phyloP scores from a whole-genome alignment of 2,113 vertebrate genomes.

The Galemys pyrenaicus region DNA sequence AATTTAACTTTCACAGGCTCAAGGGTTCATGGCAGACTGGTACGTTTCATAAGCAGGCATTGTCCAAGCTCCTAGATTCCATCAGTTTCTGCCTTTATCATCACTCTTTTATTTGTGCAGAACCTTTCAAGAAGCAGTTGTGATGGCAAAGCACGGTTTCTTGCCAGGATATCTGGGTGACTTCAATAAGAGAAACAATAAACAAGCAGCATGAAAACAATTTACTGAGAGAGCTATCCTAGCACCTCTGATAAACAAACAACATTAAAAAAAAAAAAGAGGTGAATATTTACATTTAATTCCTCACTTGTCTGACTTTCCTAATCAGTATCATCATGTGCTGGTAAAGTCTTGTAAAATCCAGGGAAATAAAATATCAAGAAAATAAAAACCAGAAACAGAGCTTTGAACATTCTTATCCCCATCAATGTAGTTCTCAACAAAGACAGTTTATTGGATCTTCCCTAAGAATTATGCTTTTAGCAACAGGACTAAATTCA shows the following conservation, averaged over 20 bases:
- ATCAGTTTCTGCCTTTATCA: conserved; percentile 57
- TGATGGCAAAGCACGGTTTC: background rate
- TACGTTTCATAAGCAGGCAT: background rate
- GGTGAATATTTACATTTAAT: conserved; percentile 5
- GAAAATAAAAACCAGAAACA: conserved; percentile 18
- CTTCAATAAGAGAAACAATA: background rate
- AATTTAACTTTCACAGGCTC: background rate
- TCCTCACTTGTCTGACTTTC: background rate
- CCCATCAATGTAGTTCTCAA: conserved; percentile 43
- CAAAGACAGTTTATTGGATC: conserved; percentile 55
- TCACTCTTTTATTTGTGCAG: conserved; percentile 41
- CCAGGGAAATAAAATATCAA: conserved; percentile 55
- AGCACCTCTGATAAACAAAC: background rate
- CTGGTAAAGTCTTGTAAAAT: conserved; percentile 25
- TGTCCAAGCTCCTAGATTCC: conserved; percentile 25
- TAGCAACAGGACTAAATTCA: conserved; percentile 68
- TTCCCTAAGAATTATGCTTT: conserved; percentile 66
- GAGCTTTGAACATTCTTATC: conserved; percentile 58
- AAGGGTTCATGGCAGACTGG: background rate
- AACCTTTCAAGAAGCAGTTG: conserved; percentile 55
- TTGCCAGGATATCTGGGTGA: background rate
- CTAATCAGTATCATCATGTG: background rate
- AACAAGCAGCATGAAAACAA: background rate
- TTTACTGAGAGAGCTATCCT: background rate
- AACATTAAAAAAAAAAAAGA: background rate